Evolutionary conservation across 2,888 invertebrate species (phyloP).

Genomic region (Nemoura dubitans): DNA sequence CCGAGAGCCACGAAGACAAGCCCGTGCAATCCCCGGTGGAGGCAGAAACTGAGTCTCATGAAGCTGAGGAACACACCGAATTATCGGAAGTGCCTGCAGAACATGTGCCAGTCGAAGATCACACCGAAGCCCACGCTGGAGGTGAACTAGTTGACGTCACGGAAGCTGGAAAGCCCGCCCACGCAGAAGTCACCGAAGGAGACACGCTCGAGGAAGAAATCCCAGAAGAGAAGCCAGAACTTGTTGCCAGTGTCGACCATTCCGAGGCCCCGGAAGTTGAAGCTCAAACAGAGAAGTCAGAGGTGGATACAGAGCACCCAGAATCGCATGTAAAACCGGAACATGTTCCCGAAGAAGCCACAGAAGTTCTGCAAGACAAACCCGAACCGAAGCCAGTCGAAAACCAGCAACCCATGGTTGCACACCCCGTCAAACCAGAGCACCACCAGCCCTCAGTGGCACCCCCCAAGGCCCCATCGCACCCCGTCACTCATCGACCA

Average conservation of each 20-base stretch:
- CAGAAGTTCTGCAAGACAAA: neutral
- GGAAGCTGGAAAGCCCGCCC: neutral
- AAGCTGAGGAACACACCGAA: neutral
- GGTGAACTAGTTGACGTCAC: neutral
- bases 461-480: neutral
- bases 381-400: neutral
- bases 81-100: neutral
- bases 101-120: neutral
- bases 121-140: neutral
- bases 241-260: slow-evolving; percentile 44
- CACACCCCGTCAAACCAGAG: slow-evolving; percentile 41
- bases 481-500: slow-evolving; percentile 15
- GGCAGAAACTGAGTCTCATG: neutral
- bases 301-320: slow-evolving; percentile 36
- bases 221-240: slow-evolving; percentile 44
- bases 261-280: slow-evolving; percentile 33
- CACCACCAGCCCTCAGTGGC: neutral
- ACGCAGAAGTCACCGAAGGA: neutral
- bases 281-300: slow-evolving; percentile 40
- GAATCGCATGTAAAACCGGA: slow-evolving; percentile 37
- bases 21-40: neutral
- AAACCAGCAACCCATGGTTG: slow-evolving; percentile 27
- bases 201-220: neutral
- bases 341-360: neutral
- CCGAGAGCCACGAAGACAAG: neutral